Conservation (phyloP, 2,797 vertebrate genomes). For the Poeciliopsis turneri region DNA sequence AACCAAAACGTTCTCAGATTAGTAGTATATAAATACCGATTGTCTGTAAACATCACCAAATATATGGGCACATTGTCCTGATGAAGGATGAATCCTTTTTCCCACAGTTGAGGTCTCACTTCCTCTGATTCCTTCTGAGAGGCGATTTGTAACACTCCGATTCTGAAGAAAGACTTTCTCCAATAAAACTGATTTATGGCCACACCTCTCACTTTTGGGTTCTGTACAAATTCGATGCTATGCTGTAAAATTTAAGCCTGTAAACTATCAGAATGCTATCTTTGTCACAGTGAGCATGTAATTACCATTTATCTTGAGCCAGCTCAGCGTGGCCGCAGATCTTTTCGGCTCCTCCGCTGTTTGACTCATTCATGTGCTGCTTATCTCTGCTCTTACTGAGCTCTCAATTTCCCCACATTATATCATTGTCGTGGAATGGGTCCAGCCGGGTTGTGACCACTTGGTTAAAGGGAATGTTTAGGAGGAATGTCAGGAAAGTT, state of each 20-base stretch:
- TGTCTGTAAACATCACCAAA: not conserved
- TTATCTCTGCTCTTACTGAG: not conserved
- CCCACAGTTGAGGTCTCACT: conserved; percentile 6
- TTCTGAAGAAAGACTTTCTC: not conserved
- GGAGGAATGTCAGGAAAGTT: conserved; percentile 24
- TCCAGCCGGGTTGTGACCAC: not conserved
- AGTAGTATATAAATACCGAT: not conserved
- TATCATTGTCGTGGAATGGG: conserved; percentile 7
- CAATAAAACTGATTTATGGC: not conserved
- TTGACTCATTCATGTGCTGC: not conserved
- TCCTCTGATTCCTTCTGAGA: conserved; percentile 1
- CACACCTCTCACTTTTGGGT: conserved; percentile 3
- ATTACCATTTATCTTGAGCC: conserved; percentile 5
- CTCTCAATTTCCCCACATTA: conserved; percentile 11
- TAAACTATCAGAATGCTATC: not conserved
- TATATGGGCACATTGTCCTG: not conserved
- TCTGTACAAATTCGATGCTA: not conserved
- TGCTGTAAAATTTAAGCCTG: not conserved
- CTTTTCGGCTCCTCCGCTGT: conserved; percentile 5
- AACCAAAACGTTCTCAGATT: not conserved
- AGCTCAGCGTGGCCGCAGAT: not conserved
- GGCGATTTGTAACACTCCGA: not conserved
- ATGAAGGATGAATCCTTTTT: conserved; percentile 8
- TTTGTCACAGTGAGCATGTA: not conserved
- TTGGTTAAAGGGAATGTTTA: conserved; percentile 19